These are phyloP conservation scores for Carabus problematicus DNA, from an alignment of 2,888 invertebrate genomes.

Conservation along the genomic window DNA sequence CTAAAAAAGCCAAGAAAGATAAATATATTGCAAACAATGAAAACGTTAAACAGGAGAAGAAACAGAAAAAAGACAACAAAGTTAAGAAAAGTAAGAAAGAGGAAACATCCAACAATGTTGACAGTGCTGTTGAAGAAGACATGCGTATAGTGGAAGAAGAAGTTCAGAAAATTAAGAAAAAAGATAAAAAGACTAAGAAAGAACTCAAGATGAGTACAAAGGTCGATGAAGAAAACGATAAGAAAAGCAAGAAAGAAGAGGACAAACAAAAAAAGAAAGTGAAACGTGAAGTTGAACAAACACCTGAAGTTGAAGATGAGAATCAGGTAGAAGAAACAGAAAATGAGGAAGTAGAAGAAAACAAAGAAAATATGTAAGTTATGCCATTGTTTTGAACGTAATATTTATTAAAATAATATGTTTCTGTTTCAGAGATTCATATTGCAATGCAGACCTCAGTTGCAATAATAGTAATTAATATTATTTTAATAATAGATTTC, in stretches of 20 bases:
- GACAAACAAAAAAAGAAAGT: conserved; percentile 5
- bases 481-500: background rate
- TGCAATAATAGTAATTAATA: conserved; percentile 13
- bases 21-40: background rate
- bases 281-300: background rate
- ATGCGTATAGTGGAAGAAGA: conserved; percentile 1
- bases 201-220: background rate
- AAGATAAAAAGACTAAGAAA: background rate
- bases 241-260: background rate
- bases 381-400: background rate
- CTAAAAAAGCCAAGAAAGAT: background rate
- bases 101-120: background rate
- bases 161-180: background rate
- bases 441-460: conserved; percentile 21
- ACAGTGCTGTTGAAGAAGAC: too few species aligned
- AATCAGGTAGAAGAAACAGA: conserved; percentile 2
- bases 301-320: conserved; percentile 12
- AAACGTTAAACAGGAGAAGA: conserved; percentile 9
- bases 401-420: too few species aligned
- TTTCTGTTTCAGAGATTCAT: conserved; percentile 17
- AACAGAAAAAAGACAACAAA: conserved; percentile 21
- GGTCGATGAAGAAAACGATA: background rate
- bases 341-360: conserved; percentile 9
- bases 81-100: conserved; percentile 2
- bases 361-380: background rate